phyloP scores from a whole-genome alignment of 2,113 vertebrate genomes.

The Rhipidura dahli region DNA sequence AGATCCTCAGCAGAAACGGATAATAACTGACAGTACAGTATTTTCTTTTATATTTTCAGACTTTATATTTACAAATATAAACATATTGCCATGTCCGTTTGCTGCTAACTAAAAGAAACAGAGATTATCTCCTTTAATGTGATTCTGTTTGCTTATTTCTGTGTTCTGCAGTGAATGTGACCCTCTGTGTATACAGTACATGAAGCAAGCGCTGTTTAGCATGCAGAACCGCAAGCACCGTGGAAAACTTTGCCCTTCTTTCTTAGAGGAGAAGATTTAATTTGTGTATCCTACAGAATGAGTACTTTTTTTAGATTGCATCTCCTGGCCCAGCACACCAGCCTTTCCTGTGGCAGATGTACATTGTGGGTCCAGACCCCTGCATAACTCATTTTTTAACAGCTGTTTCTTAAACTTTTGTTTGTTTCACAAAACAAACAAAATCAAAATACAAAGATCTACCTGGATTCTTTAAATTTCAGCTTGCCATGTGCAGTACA shows the following conservation, averaged over 20 bases:
- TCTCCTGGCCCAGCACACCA: not conserved
- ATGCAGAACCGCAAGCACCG: not conserved
- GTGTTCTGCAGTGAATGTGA: slow-evolving; percentile 40
- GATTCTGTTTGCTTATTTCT: slow-evolving; percentile 53
- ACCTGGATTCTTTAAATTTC: not conserved
- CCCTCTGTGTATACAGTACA: slow-evolving; percentile 11
- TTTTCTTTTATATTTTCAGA: not conserved
- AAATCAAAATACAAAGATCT: not conserved
- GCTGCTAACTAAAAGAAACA: slow-evolving; percentile 31
- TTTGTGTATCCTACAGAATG: slow-evolving; percentile 27
- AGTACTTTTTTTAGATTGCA: not conserved
- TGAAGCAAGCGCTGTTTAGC: not conserved
- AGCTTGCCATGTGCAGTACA: not conserved
- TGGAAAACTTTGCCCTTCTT: slow-evolving; percentile 45
- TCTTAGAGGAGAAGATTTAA: slow-evolving; percentile 38
- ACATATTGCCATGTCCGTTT: slow-evolving; percentile 21
- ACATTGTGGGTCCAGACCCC: not conserved
- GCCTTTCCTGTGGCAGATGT: not conserved
- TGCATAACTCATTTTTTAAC: not conserved
- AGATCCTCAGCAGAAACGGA: not conserved
- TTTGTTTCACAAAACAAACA: not conserved
- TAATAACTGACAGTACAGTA: not conserved
- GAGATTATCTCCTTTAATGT: slow-evolving; percentile 59
- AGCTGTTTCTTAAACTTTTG: not conserved
- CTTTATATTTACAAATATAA: slow-evolving; percentile 40